Conservation (phyloP, 2,113 vertebrate species). For the Furnarius figulus region DNA sequence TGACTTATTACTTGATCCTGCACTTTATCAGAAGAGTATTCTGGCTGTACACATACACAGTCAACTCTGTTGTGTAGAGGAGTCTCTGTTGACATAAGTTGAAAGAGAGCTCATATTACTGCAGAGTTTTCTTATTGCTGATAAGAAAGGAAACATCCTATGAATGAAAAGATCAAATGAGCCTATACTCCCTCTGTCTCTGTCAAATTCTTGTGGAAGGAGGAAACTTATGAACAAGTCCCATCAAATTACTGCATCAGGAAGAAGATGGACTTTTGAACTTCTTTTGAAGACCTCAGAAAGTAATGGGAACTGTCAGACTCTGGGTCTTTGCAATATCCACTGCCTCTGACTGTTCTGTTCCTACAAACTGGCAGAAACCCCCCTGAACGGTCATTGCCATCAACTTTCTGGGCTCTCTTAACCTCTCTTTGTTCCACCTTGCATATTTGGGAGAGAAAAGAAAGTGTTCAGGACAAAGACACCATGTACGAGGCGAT, state of each 20-base stretch:
- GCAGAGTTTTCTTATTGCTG: background rate
- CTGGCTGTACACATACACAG: background rate
- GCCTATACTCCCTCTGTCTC: background rate
- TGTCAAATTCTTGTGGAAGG: background rate
- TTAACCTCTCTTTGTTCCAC: background rate
- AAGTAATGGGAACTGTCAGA: background rate
- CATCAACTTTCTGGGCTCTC: background rate
- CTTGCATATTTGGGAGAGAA: background rate
- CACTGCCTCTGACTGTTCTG: background rate
- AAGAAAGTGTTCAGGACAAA: background rate
- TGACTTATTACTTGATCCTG: background rate
- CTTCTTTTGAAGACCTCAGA: background rate
- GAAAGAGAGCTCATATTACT: background rate
- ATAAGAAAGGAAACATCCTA: background rate
- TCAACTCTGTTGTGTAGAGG: background rate
- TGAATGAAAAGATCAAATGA: background rate
- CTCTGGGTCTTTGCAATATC: background rate
- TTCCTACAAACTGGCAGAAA: background rate
- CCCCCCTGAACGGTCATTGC: background rate
- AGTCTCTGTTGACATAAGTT: background rate
- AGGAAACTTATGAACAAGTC: background rate
- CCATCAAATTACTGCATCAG: background rate
- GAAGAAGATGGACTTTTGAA: background rate
- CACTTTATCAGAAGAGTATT: background rate
- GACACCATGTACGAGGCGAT: fast-evolving